Evolutionary conservation across 1,140 invertebrate genomes (phyloP).

Genomic region (Thrips palmi): DNA sequence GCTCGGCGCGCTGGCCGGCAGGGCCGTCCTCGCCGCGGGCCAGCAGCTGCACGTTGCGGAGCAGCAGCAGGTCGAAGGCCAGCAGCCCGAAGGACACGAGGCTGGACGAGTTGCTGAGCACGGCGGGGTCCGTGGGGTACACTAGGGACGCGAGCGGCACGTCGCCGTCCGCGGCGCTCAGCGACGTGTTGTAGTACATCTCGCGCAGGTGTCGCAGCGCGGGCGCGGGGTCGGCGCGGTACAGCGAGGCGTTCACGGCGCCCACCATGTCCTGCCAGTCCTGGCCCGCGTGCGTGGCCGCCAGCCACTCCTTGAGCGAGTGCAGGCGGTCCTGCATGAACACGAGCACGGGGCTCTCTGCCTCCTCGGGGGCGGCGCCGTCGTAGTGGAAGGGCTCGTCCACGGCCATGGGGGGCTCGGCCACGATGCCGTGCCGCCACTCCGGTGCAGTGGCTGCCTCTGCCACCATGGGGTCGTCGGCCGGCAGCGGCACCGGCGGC

Average conservation of each 20-base stretch:
- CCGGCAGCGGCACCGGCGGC: slow-evolving; percentile 23
- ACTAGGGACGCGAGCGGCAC: slow-evolving; percentile 22
- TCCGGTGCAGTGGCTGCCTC: slow-evolving; percentile 23
- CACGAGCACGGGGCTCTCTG: slow-evolving; percentile 12
- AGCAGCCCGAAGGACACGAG: slow-evolving; percentile 34
- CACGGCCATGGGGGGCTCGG: not conserved
- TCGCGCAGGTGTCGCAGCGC: slow-evolving; percentile 27
- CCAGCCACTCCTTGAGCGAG: slow-evolving; percentile 30
- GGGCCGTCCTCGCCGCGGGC: slow-evolving; percentile 29
- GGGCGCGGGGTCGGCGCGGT: slow-evolving; percentile 25
- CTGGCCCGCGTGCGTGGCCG: slow-evolving; percentile 14
- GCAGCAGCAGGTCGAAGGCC: slow-evolving; percentile 33
- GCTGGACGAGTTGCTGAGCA: slow-evolving; percentile 23
- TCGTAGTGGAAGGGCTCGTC: not conserved
- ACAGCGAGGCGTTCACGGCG: slow-evolving; percentile 26
- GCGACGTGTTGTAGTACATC: slow-evolving; percentile 26
- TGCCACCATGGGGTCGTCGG: slow-evolving; percentile 25
- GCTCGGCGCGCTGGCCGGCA: slow-evolving; percentile 20
- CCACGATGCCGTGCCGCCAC: slow-evolving; percentile 16
- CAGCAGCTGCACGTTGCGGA: slow-evolving; percentile 37
- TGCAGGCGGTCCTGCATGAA: slow-evolving; percentile 24
- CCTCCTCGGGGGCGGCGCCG: slow-evolving; percentile 4
- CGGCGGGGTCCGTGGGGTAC: slow-evolving; percentile 13
- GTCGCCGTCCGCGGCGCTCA: slow-evolving; percentile 16
- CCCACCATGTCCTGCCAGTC: slow-evolving; percentile 18